Evolutionary conservation across 2,888 invertebrate species (phyloP).

Genomic region (Sialis lutaria): DNA sequence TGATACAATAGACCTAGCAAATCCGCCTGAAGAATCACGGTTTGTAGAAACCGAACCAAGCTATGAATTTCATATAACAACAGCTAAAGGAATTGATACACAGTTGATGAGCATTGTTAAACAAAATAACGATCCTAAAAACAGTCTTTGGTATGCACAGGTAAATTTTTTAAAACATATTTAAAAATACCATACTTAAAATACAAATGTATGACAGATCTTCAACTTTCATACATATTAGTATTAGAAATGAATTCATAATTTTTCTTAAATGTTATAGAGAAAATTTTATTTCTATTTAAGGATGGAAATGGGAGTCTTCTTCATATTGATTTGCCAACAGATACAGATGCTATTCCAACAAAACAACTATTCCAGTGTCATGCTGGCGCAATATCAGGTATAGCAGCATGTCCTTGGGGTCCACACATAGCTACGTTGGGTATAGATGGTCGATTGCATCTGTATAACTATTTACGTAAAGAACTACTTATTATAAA

Average conservation of each 20-base stretch:
- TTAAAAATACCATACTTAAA: neutral
- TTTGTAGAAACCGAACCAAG: slow-evolving; percentile 73
- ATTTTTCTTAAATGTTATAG: neutral
- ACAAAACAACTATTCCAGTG: slow-evolving; percentile 38
- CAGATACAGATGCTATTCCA: slow-evolving; percentile 26
- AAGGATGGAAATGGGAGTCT: slow-evolving; percentile 78
- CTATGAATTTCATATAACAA: slow-evolving; percentile 54
- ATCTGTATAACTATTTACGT: slow-evolving; percentile 49
- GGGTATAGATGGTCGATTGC: slow-evolving; percentile 55
- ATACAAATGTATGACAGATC: neutral
- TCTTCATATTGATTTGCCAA: slow-evolving; percentile 51
- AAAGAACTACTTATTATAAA: slow-evolving; percentile 41
- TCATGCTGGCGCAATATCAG: slow-evolving; percentile 59
- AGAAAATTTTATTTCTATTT: slow-evolving; percentile 5
- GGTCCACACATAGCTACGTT: slow-evolving; percentile 53
- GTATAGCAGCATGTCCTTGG: slow-evolving; percentile 49
- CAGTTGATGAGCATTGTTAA: slow-evolving; percentile 36
- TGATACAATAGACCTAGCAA: slow-evolving; percentile 76
- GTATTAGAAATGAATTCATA: neutral
- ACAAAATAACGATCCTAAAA: slow-evolving; percentile 22
- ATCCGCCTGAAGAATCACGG: slow-evolving; percentile 63
- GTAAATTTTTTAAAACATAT: slow-evolving; percentile 24
- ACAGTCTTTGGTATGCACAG: slow-evolving; percentile 54
- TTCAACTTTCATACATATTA: neutral
- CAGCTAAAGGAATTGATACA: slow-evolving; percentile 16